Evolutionary conservation across 2,113 vertebrate genomes (phyloP).

Genomic region (Balaeniceps rex): DNA sequence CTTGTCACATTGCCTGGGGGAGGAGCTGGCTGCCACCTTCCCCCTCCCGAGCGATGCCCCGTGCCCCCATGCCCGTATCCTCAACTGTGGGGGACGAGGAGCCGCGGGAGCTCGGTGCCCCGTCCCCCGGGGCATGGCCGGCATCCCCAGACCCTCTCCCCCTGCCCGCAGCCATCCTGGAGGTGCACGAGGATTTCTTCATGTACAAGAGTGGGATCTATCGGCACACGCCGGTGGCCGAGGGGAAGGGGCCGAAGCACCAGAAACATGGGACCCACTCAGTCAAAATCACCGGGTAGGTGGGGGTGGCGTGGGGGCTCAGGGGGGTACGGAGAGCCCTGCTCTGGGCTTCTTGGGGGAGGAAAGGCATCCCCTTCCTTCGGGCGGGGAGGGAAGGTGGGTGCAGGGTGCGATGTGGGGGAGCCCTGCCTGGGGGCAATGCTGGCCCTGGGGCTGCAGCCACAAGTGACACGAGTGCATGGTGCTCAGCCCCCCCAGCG

Average conservation of each 20-base stretch:
- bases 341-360: not conserved
- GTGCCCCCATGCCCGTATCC: accelerated
- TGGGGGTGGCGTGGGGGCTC: accelerated
- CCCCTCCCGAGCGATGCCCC: accelerated
- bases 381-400: not conserved
- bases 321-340: accelerated
- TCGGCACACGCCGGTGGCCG: slow-evolving; percentile 83
- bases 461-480: accelerated
- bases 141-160: not conserved
- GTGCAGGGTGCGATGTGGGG: accelerated
- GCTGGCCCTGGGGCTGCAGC: not conserved
- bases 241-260: slow-evolving; percentile 75
- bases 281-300: slow-evolving; percentile 92
- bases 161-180: slow-evolving; percentile 87
- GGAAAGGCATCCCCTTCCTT: not conserved
- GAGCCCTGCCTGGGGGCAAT: not conserved
- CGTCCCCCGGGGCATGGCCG: accelerated
- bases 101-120: accelerated
- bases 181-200: slow-evolving; percentile 98
- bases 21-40: not conserved
- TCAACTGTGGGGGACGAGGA: not conserved
- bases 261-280: slow-evolving; percentile 92
- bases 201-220: slow-evolving; percentile 91
- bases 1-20: not conserved
- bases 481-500: not conserved